Conservation (phyloP, 2,888 invertebrate species). For the Cremastinae sp. region DNA sequence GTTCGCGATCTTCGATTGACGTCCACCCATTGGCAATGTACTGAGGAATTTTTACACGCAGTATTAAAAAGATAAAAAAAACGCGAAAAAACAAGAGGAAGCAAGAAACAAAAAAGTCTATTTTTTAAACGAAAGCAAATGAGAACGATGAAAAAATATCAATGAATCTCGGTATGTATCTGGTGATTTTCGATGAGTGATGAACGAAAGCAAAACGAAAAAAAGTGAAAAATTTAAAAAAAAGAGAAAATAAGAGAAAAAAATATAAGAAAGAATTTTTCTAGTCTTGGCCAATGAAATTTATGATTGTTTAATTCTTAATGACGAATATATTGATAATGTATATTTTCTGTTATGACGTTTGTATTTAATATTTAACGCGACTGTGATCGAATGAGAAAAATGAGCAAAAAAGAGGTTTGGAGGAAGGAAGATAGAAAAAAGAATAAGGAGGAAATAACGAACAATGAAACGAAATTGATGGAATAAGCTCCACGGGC, state of each 20-base stretch:
- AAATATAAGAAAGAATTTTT: slow-evolving; percentile 51
- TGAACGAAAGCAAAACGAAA: slow-evolving; percentile 39
- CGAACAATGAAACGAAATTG: slow-evolving; percentile 46
- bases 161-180: slow-evolving; percentile 62
- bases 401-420: slow-evolving; percentile 15
- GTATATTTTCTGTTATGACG: slow-evolving; percentile 64
- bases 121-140: slow-evolving; percentile 66
- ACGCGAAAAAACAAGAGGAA: slow-evolving; percentile 40
- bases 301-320: slow-evolving; percentile 60
- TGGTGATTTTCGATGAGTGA: slow-evolving; percentile 58
- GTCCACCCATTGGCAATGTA: slow-evolving; percentile 65
- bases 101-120: slow-evolving; percentile 59
- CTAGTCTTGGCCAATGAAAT: slow-evolving; percentile 62
- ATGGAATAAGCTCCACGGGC: slow-evolving; percentile 68
- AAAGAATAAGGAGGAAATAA: slow-evolving; percentile 16
- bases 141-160: slow-evolving; percentile 56
- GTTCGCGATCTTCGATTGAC: slow-evolving; percentile 61
- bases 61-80: slow-evolving; percentile 62
- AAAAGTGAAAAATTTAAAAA: slow-evolving; percentile 9
- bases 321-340: slow-evolving; percentile 58
- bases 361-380: slow-evolving; percentile 60
- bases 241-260: slow-evolving; percentile 22
- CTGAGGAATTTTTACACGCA: slow-evolving; percentile 64
- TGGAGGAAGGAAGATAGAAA: slow-evolving; percentile 23
- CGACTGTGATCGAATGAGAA: slow-evolving; percentile 59